A percentile compares a stretch with the other conserved stretches of the same genome.
Conservation (phyloP, 1,140 invertebrate genomes). For the Acyrthosiphon pisum region DNA sequence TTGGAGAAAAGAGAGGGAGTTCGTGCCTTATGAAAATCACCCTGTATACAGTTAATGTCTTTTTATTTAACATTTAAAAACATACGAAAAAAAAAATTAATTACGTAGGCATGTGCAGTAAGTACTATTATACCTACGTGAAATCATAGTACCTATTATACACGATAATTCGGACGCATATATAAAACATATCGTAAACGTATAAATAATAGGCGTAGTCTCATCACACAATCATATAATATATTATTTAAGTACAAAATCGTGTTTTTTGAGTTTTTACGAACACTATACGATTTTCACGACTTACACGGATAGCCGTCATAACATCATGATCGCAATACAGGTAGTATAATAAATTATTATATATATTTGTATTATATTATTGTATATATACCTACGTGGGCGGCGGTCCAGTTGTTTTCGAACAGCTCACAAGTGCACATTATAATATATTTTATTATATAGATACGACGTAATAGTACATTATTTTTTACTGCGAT, state of each 20-base stretch:
- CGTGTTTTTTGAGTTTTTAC: slow-evolving; percentile 9
- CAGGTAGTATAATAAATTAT: not conserved
- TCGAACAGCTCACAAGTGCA: not conserved
- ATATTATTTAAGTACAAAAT: not conserved
- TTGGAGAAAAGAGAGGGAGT: too few species aligned
- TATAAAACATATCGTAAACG: not conserved
- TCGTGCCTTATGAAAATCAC: too few species aligned
- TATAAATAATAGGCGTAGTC: not conserved
- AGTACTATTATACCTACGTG: not conserved
- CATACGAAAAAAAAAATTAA: not conserved
- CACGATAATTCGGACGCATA: not conserved
- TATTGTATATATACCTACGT: not conserved
- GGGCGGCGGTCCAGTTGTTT: not conserved
- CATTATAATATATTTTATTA: too few species aligned
- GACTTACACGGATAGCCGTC: not conserved
- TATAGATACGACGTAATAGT: not conserved
- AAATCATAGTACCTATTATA: not conserved
- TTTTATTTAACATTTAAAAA: not conserved
- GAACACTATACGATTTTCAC: not conserved
- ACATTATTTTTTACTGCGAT: not conserved
- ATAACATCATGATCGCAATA: not conserved
- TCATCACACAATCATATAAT: not conserved
- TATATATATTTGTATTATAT: not conserved
- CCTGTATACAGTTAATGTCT: not conserved
- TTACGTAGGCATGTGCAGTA: too few species aligned